Percentiles rank a stretch among this genome's conserved stretches.
phyloP scores from a whole-genome alignment of 1,140 invertebrate species.

The Gerris buenoi region DNA sequence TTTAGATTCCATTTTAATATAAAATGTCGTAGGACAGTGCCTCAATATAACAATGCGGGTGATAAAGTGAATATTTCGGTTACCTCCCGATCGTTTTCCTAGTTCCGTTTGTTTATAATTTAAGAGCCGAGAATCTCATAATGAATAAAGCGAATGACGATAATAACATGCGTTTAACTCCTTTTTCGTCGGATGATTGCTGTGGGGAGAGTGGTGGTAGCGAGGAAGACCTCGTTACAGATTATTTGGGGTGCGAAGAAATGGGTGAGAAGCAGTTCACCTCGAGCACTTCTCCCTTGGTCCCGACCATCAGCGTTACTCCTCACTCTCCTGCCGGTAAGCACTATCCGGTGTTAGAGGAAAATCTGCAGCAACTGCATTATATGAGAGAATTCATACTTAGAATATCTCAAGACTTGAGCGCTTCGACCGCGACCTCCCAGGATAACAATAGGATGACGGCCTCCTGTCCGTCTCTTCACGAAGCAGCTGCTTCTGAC shows the following conservation, averaged over 20 bases:
- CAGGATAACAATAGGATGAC: slow-evolving; percentile 38
- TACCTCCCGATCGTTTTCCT: not conserved
- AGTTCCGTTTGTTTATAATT: not conserved
- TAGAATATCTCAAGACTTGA: slow-evolving; percentile 22
- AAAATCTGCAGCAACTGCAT: slow-evolving; percentile 57
- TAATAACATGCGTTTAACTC: slow-evolving; percentile 1
- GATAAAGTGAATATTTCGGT: not conserved
- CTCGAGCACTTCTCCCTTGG: slow-evolving; percentile 33
- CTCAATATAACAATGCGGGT: not conserved
- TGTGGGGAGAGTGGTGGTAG: slow-evolving; percentile 26
- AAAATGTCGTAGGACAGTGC: not conserved
- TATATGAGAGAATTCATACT: slow-evolving; percentile 42
- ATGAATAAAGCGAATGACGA: slow-evolving; percentile 3
- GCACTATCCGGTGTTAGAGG: slow-evolving; percentile 43
- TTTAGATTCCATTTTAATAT: not conserved
- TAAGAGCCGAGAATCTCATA: not conserved
- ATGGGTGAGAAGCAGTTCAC: slow-evolving; percentile 20
- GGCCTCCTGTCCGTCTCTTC: slow-evolving; percentile 56
- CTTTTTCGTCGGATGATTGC: slow-evolving; percentile 7
- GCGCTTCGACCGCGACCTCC: slow-evolving; percentile 36
- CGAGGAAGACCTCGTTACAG: slow-evolving; percentile 51
- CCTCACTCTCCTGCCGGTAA: slow-evolving; percentile 59
- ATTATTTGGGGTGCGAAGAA: slow-evolving; percentile 33
- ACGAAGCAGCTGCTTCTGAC: slow-evolving; percentile 32
- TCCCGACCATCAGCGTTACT: slow-evolving; percentile 72